Evolutionary conservation across 2,113 vertebrate species (phyloP).

Genomic region (Periophthalmus modestus): DNA sequence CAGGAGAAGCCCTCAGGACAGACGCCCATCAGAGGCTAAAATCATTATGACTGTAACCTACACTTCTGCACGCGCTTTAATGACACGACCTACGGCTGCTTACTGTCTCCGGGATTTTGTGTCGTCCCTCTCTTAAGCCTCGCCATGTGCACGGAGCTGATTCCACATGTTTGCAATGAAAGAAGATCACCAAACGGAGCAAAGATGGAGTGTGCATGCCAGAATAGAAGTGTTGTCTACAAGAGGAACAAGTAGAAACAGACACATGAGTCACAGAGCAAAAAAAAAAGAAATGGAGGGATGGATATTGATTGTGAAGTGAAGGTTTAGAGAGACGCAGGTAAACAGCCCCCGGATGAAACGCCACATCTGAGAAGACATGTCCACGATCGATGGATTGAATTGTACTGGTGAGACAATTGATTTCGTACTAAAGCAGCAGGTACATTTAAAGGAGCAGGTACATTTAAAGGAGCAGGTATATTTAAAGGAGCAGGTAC

Average conservation of each 20-base stretch:
- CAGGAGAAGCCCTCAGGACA: slow-evolving; percentile 53
- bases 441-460: neutral
- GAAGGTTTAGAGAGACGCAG: neutral
- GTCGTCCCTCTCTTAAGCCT: slow-evolving; percentile 33
- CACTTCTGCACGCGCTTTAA: slow-evolving; percentile 50
- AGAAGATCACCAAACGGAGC: slow-evolving; percentile 18
- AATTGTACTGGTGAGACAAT: neutral
- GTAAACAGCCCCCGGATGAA: neutral
- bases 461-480: neutral
- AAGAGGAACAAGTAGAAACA: slow-evolving; percentile 8
- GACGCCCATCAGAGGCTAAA: slow-evolving; percentile 48
- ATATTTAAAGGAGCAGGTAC: neutral
- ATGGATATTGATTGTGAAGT: neutral
- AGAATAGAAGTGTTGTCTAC: slow-evolving; percentile 18
- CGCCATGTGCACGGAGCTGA: slow-evolving; percentile 20
- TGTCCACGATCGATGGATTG: neutral
- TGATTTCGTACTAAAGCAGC: neutral
- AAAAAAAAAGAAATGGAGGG: slow-evolving; percentile 30
- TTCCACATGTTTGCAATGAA: slow-evolving; percentile 38
- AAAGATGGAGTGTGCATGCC: neutral
- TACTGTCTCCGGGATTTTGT: slow-evolving; percentile 64
- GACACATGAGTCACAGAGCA: slow-evolving; percentile 21
- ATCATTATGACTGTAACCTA: slow-evolving; percentile 59
- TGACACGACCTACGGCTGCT: slow-evolving; percentile 50
- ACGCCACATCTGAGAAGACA: neutral